Base-by-base conservation (phyloP, 2,888 invertebrate genomes). In the Colostygia pectinataria region DNA sequence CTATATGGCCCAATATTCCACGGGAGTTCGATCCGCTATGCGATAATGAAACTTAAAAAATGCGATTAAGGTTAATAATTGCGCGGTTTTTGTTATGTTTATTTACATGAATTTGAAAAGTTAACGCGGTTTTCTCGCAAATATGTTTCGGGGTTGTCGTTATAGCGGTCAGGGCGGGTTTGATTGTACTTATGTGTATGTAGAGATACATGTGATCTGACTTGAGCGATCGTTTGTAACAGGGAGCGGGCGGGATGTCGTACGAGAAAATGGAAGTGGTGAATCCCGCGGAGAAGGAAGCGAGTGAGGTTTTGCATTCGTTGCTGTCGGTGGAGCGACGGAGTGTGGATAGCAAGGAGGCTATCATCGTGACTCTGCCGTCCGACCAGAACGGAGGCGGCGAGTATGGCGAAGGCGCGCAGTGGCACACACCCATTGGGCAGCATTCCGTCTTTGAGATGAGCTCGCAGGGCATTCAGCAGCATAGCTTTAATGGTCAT, bases 251-350 rank as follows among this genome's bases (percentile, higher is more conserved):
- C 72, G 66, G 63, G 64, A 87, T 90, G 89, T 88, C 88, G 62
- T 91, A 83, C 76, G 87, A 89, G 70, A 90, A 91, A 82, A 92
- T 93, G 92, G 91, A 92, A 72, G 91, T 90, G 64, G 93, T 93
- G 61, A 93, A 93, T 74, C 91, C 92, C 53, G 93, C 93, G 24
- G 94, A 93, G 80, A 93, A 93, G 76, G 94, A 94, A 75, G 94
- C 94, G 12, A 94, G 93, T 68, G 94, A 94, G 80, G 93, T 94
- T 31, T 82, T 94, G 42, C 93, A 93, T 72, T 93, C 93, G 10
- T 78, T 94, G 54, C 78, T 94, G 44, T 93, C 93, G 5, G 93
- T 93, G 56, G 93, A 93, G 74, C 83, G 93, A 20, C 91, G 93
- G 33, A 93, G 93, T 71, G 92, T 93, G 66, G 91, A 91, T 69